Base-by-base conservation (phyloP, 2,888 invertebrate genomes). In the Automeris io region DNA sequence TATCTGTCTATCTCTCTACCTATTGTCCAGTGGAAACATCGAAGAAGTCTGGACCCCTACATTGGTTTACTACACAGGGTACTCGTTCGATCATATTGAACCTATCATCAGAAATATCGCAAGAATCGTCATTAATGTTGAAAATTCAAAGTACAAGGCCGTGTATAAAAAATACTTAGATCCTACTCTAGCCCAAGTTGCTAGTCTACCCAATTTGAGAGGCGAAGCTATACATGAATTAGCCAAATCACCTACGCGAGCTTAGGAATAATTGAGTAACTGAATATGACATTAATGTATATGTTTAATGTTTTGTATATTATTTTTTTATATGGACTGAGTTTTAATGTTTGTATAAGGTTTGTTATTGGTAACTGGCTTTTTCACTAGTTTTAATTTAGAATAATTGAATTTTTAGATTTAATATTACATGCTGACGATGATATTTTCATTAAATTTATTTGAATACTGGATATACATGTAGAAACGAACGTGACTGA, bases 31-130 rank as follows among this genome's bases (percentile, higher is more conserved):
- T 59, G 86, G 50, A 65, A 74, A 35, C 44, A 67, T 61, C 44
- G 75, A 74, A 49, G 91, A 72, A 1, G 68, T 80, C 24, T 96
- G 96, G 97, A 93, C 91, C 1, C 88, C 90, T 8, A 93, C 93
- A 0, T 71, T 98, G 41, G 79, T 81, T 5, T 91, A 91, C 71
- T 95, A 96, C 70, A 93, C 96, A 5, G 90, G 89, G 1, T 96
- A 97, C 61, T 75, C 86, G 0, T 87, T 92, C 11, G 73, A 89
- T 1, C 90, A 94, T 37, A 83, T 98, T 32, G 73, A 90, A 29
- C 91, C 92, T 0, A 88, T 93, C 13, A 89, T 94, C 11, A 78
- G 87, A 32, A 88, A 91, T 48, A 82, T 97, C 43, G 95, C 95
- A 0, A 79, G 80, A 38, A 75, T 94, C 38, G 89, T 96, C 4